Base-by-base conservation (phyloP, 2,888 invertebrate species). In the Chromoteleia sp. region DNA sequence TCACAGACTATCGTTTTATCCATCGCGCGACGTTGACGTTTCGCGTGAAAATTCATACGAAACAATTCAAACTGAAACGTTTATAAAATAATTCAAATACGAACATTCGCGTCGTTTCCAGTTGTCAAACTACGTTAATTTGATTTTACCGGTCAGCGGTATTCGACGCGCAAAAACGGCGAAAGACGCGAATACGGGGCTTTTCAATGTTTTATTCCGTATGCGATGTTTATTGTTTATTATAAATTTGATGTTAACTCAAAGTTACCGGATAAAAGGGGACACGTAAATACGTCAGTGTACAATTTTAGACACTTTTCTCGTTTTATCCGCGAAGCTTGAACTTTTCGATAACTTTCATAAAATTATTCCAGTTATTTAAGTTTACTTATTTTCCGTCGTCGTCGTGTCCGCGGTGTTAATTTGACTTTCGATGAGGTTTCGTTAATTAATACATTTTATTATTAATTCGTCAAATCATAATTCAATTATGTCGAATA, bases 81-180 rank as follows among this genome's bases (percentile, higher is more conserved):
- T 41, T 65, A 58, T 67, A 17, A 50, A 67, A 75, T 75, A 75
- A 67, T 58, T 39, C 58, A 56, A 65, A 56, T 58, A 17, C 50
- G 58, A 58, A 75, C 41, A 75, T 75, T 67, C 56, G 39, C 74
- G 43, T 58, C 74, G 39, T 63, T 74, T 74, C 45, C 43, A 15
- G 48, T 45, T 74, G 45, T 74, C 58, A 74, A 74, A 65, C 48
- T 56, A 63, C 65, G 56, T 65, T 74, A 58, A 74, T 74, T 74
- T 74, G 63, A 63, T 63, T 74, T n/a, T 45, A 63, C 33, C 7
- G 50, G 36, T 70, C 58, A 59, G 30, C 54, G 45, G 6, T 12
- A n/a, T 48, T 54, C 58, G 58, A 70, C 58, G 36, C 36, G 45
- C 17, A 45, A 43, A 50, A 68, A 56, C 8, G 45, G 14, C 8